A percentile compares a stretch with the other conserved stretches of the same genome.
These are phyloP conservation scores for Rhinichthys osculus DNA, from an alignment of 2,797 vertebrate species.

Conservation along the genomic window DNA sequence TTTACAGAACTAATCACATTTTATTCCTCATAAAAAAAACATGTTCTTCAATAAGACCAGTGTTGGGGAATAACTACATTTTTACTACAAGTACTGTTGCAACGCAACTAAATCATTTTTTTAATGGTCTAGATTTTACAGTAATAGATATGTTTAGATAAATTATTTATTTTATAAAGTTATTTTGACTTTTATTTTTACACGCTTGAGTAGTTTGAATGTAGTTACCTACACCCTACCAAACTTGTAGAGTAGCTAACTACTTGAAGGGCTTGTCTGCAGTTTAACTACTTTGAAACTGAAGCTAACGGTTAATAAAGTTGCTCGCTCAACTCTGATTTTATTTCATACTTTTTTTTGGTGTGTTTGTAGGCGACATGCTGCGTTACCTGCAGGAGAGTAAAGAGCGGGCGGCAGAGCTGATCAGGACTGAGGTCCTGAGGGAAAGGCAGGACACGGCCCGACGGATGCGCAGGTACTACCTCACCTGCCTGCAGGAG, in stretches of 20 bases:
- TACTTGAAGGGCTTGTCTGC: neutral
- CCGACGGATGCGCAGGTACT: slow-evolving; percentile 91
- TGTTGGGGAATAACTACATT: neutral
- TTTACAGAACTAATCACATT: neutral
- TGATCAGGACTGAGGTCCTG: slow-evolving; percentile 87
- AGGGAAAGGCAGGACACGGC: slow-evolving; percentile 90
- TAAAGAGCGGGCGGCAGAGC: slow-evolving; percentile 87
- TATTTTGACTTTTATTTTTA: no score
- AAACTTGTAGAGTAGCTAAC: neutral
- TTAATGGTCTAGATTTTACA: neutral
- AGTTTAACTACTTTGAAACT: neutral
- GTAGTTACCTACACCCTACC: neutral
- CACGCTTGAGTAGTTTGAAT: neutral
- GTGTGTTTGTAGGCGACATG: slow-evolving; percentile 86
- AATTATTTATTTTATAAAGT: neutral
- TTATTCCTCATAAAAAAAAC: neutral
- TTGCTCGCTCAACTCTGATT: neutral
- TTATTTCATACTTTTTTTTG: neutral
- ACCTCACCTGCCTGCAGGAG: slow-evolving; percentile 92
- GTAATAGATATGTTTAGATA: neutral
- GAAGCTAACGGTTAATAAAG: neutral
- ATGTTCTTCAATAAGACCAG: neutral
- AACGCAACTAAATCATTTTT: neutral
- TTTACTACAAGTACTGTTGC: neutral
- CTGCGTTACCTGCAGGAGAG: slow-evolving; percentile 92